Evolutionary conservation across 2,113 vertebrate genomes (phyloP).

Genomic region (Gila orcuttii): DNA sequence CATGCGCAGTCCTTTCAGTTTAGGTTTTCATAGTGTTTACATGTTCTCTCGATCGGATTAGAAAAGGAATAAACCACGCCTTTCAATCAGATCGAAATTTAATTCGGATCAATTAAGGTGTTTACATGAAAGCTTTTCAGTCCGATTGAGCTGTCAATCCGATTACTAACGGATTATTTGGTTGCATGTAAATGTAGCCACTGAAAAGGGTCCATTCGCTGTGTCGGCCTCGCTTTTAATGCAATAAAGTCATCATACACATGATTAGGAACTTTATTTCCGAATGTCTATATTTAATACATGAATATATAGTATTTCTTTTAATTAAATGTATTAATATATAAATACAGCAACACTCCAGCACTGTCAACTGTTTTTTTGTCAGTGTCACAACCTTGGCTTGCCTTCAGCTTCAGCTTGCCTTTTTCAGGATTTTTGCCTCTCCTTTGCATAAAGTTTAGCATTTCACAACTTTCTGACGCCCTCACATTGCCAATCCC

Average conservation of each 20-base stretch:
- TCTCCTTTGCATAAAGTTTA: not conserved
- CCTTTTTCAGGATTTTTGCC: constrained; percentile 12
- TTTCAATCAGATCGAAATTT: too few species aligned
- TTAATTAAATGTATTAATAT: not conserved
- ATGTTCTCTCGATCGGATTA: too few species aligned
- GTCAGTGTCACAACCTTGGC: not conserved
- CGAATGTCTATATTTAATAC: not conserved
- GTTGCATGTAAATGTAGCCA: too few species aligned
- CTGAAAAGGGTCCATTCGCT: too few species aligned
- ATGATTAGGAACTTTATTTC: not conserved
- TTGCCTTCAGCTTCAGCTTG: not conserved
- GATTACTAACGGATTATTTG: too few species aligned
- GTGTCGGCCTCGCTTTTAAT: not conserved
- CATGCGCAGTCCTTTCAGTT: too few species aligned
- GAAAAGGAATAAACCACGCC: too few species aligned
- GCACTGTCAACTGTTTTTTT: not conserved
- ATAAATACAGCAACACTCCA: not conserved
- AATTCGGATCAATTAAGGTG: too few species aligned
- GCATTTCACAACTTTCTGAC: not conserved
- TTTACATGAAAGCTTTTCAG: too few species aligned
- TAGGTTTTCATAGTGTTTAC: too few species aligned
- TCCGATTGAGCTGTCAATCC: too few species aligned
- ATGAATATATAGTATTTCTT: not conserved
- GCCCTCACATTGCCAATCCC: not conserved
- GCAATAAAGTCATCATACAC: not conserved